A percentile compares a stretch with the other conserved stretches of the same genome.
Conservation (phyloP, 2,113 vertebrate species). For the Sarotherodon lohbergeri region DNA sequence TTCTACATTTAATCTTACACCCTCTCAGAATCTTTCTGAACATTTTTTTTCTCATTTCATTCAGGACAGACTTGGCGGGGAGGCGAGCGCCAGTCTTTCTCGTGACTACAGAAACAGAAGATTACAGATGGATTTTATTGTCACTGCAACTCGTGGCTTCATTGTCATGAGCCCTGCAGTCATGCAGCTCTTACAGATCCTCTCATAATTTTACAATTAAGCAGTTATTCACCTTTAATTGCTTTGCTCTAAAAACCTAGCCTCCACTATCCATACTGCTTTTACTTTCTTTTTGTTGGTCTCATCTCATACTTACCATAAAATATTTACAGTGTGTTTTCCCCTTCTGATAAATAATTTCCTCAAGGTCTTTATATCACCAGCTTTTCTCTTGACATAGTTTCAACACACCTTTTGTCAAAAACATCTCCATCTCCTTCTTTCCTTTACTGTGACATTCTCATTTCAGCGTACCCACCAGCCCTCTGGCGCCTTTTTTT, state of each 20-base stretch:
- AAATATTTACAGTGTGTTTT: not conserved
- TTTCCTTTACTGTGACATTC: not conserved
- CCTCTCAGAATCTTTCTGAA: not conserved
- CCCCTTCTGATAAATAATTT: not conserved
- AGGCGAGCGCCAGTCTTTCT: not conserved
- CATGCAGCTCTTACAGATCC: not conserved
- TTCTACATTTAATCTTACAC: not conserved
- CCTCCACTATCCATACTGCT: not conserved
- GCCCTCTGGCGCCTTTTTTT: not conserved
- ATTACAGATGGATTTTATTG: not conserved
- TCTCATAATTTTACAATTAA: not conserved
- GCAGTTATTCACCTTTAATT: not conserved
- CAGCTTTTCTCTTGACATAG: not conserved
- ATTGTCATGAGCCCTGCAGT: not conserved
- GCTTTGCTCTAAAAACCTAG: not conserved
- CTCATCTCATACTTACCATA: not conserved
- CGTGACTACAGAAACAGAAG: not conserved
- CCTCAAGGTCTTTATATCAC: conserved; percentile 7
- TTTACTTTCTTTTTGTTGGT: not conserved
- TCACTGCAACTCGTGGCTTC: not conserved
- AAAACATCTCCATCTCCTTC: not conserved
- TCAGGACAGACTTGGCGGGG: not conserved
- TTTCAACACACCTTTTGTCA: not conserved
- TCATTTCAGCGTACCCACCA: not conserved
- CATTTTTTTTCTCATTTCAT: not conserved